Evolutionary conservation across 2,113 vertebrate genomes (phyloP).

Genomic region (Pristiophorus japonicus): DNA sequence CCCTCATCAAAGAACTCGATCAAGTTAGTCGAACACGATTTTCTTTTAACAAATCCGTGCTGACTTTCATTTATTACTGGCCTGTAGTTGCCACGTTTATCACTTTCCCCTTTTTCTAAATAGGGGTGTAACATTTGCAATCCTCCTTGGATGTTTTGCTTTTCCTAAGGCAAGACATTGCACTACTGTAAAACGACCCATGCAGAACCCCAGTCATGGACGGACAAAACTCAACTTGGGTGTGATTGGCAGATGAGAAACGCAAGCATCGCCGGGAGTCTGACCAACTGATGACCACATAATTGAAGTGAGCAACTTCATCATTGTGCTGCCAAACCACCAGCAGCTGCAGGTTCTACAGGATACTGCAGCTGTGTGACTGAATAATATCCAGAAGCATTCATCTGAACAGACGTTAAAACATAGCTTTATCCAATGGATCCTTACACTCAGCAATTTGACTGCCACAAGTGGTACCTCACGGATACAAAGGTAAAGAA

Average conservation of each 20-base stretch:
- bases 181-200: neutral
- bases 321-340: neutral
- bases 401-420: neutral
- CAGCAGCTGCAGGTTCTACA: neutral
- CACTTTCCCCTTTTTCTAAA: neutral
- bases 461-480: neutral
- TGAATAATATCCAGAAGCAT: conserved; percentile 24
- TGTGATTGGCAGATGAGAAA: neutral
- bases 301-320: conserved; percentile 4
- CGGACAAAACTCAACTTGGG: neutral
- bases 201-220: neutral
- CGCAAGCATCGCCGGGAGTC: neutral
- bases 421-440: neutral
- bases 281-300: neutral
- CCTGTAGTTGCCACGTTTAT: neutral
- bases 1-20: neutral
- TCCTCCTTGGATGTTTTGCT: neutral
- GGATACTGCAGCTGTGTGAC: conserved; percentile 14
- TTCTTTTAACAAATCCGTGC: neutral
- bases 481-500: neutral
- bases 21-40: neutral
- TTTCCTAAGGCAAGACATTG: neutral
- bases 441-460: neutral
- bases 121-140: neutral
- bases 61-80: neutral